phyloP scores from a whole-genome alignment of 1,140 invertebrate species.

The Diorhabda carinulata region DNA sequence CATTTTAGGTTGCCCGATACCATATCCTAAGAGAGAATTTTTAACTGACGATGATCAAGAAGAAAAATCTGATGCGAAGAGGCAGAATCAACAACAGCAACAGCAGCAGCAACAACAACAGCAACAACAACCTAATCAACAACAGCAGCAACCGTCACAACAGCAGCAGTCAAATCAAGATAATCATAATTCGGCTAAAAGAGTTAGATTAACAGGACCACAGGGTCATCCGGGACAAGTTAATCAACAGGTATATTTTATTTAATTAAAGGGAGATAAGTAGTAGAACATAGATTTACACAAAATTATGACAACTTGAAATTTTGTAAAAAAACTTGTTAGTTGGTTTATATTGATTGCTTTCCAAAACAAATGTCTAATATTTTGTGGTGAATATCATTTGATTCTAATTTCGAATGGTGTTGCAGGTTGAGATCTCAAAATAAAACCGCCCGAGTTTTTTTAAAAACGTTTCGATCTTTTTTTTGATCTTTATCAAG shows the following conservation, averaged over 20 bases:
- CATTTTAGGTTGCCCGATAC: slow-evolving; percentile 86
- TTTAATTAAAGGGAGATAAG: slow-evolving; percentile 4
- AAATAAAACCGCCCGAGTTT: too few relatives aligned
- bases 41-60: slow-evolving; percentile 97
- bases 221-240: slow-evolving; percentile 43
- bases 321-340: too few relatives aligned
- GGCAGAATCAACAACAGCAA: slow-evolving; percentile 71
- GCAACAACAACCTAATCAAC: slow-evolving; percentile 42
- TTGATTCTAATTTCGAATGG: too few relatives aligned
- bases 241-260: slow-evolving; percentile 35
- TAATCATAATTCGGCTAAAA: slow-evolving; percentile 51
- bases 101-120: slow-evolving; percentile 44
- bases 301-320: not conserved
- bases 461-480: too few relatives aligned
- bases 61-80: slow-evolving; percentile 86
- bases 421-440: too few relatives aligned
- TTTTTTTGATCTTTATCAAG: too few relatives aligned
- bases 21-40: slow-evolving; percentile 98
- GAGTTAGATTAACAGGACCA: slow-evolving; percentile 53
- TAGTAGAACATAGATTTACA: slow-evolving; percentile 20
- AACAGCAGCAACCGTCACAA: slow-evolving; percentile 43
- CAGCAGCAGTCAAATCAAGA: slow-evolving; percentile 39
- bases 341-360: too few relatives aligned
- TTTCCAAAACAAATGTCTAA: too few relatives aligned
- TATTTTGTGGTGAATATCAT: too few relatives aligned